These are phyloP conservation scores for Apodemus agrarius DNA, from an alignment of 2,797 vertebrate genomes.

Conservation along the genomic window DNA sequence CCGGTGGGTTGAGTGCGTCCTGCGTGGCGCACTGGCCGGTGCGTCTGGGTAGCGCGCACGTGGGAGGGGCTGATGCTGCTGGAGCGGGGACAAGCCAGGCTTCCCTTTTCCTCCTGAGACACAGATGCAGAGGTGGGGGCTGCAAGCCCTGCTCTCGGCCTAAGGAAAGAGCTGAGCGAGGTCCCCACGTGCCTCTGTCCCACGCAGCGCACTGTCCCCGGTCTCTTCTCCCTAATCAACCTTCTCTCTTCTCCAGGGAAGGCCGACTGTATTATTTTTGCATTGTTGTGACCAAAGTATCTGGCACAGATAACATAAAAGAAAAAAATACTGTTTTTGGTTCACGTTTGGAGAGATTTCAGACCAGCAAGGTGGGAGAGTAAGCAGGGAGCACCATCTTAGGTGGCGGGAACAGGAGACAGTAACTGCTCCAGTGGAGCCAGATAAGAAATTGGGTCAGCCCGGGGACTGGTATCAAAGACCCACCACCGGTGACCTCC, in stretches of 20 bases:
- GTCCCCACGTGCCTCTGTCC: not conserved
- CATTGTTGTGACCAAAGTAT: not conserved
- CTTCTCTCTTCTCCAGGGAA: not conserved
- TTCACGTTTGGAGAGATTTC: not conserved
- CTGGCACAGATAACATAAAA: not conserved
- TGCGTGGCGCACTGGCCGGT: too few relatives aligned
- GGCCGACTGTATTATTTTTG: not conserved
- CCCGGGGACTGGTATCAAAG: not conserved
- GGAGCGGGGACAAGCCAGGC: not conserved
- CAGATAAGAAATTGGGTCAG: not conserved
- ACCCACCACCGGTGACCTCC: not conserved
- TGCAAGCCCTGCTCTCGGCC: too few relatives aligned
- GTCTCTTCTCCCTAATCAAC: not conserved
- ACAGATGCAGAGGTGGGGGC: not conserved
- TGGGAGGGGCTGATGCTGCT: not conserved
- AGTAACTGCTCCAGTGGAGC: not conserved
- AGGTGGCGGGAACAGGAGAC: not conserved
- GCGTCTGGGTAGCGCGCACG: not conserved
- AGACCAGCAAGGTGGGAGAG: not conserved
- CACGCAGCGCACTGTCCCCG: rapidly evolving
- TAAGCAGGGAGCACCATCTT: not conserved
- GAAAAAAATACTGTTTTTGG: not conserved
- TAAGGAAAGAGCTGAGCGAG: not conserved
- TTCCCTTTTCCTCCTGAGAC: not conserved
- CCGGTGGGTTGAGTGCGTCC: not conserved